Percentiles rank a stretch among this genome's conserved stretches.
Conservation (phyloP, 1,140 invertebrate genomes). For the Hesperophylax magnus region DNA sequence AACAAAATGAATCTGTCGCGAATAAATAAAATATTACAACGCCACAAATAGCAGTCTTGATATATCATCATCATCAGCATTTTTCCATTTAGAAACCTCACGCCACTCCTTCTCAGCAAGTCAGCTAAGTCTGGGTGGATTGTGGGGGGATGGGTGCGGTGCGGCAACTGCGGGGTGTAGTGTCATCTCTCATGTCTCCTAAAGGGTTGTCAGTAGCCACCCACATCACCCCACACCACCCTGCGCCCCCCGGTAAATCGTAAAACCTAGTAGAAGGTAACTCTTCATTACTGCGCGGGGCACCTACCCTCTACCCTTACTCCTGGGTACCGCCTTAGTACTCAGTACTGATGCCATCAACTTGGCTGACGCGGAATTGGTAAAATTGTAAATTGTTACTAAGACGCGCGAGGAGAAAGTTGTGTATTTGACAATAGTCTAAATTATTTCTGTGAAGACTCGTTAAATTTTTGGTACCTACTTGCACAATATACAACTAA, state of each 20-base stretch:
- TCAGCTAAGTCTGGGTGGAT: too few species aligned
- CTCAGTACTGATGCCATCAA: constrained; percentile 15
- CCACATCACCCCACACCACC: neutral
- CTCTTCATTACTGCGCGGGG: constrained; percentile 53
- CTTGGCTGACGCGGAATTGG: constrained; percentile 14
- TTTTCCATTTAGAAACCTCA: neutral
- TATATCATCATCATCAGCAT: too few species aligned
- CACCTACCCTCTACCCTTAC: too few species aligned
- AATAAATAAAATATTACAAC: too few species aligned
- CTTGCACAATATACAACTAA: too few species aligned
- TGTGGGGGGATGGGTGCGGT: constrained; percentile 2
- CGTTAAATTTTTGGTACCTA: too few species aligned
- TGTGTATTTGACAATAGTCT: too few species aligned
- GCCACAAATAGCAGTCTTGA: too few species aligned
- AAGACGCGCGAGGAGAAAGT: too few species aligned
- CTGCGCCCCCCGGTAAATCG: constrained; percentile 52
- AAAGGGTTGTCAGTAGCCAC: constrained; percentile 3
- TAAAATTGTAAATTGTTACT: neutral
- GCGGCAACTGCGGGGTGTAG: constrained; percentile 24
- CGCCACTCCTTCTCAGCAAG: neutral
- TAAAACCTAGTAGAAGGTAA: constrained; percentile 58
- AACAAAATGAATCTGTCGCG: too few species aligned
- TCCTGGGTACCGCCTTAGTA: too few species aligned
- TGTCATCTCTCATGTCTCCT: constrained; percentile 55
- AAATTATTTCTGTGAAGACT: too few species aligned